A percentile compares a stretch with the other conserved stretches of the same genome.
Conservation (phyloP, 2,888 invertebrate species). For the Merodon equestris region DNA sequence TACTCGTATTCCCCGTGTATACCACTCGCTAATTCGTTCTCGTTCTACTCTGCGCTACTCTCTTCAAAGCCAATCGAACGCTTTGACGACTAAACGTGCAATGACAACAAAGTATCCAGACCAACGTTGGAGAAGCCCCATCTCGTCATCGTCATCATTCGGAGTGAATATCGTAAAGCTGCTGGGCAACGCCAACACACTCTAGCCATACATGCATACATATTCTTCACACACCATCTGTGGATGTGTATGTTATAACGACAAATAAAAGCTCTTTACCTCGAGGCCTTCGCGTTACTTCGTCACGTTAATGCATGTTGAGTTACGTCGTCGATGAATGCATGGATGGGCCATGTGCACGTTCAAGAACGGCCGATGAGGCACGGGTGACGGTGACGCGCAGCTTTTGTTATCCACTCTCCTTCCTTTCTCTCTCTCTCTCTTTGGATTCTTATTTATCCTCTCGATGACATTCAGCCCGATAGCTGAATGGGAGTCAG, state of each 20-base stretch:
- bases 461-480: constrained; percentile 11
- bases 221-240: neutral
- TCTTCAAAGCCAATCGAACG: constrained; percentile 49
- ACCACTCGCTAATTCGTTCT: too few species aligned
- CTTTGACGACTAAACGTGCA: constrained; percentile 64
- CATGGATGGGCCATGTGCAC: constrained; percentile 35
- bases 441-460: neutral
- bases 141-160: neutral
- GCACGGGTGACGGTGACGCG: too few species aligned
- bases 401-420: constrained; percentile 34
- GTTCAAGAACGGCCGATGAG: neutral
- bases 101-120: constrained; percentile 60
- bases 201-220: neutral
- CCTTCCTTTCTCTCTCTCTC: constrained; percentile 12
- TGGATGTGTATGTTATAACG: neutral
- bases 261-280: too few species aligned
- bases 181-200: constrained; percentile 27
- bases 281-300: neutral
- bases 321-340: constrained; percentile 26
- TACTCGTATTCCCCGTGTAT: too few species aligned
- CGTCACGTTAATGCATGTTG: constrained; percentile 10
- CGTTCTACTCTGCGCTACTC: too few species aligned
- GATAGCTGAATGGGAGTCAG: constrained; percentile 39
- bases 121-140: constrained; percentile 38
- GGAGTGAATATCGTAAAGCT: constrained; percentile 33